These are phyloP conservation scores for Parazoanthus darwini DNA, from an alignment of 92 coral and sea anemone genomes.

Conservation along the genomic window DNA sequence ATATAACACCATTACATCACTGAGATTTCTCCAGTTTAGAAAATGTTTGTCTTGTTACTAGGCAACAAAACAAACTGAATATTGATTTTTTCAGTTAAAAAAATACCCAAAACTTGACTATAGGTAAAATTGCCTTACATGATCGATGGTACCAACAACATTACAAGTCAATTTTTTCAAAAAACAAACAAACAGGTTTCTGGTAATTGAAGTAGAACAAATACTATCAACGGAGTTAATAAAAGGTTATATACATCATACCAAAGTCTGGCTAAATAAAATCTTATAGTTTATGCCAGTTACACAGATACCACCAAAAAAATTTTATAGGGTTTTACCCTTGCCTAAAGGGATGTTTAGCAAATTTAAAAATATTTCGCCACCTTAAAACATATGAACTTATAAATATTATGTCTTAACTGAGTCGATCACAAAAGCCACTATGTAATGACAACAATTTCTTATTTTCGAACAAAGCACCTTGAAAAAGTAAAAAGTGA, in stretches of 20 bases:
- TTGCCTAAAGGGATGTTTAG: neutral
- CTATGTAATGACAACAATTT: neutral
- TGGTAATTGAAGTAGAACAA: neutral
- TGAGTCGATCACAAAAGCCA: neutral
- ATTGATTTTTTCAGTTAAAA: neutral
- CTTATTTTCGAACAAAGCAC: neutral
- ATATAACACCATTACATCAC: neutral
- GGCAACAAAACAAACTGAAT: slow-evolving; percentile 26
- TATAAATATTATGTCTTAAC: neutral
- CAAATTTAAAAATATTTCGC: neutral
- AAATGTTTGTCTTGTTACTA: slow-evolving; percentile 30
- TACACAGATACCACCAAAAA: neutral
- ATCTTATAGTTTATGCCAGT: neutral
- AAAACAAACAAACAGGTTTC: neutral
- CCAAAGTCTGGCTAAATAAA: neutral
- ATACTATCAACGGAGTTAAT: neutral
- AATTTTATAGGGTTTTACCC: neutral
- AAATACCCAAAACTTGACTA: neutral
- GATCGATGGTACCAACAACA: neutral
- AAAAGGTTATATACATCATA: neutral
- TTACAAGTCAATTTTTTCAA: neutral
- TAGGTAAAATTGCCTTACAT: neutral
- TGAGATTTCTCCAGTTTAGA: neutral
- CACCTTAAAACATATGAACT: neutral
- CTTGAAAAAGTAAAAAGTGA: neutral